Conservation (phyloP, 2,888 invertebrate genomes). For the Drosophila vallismaia region DNA sequence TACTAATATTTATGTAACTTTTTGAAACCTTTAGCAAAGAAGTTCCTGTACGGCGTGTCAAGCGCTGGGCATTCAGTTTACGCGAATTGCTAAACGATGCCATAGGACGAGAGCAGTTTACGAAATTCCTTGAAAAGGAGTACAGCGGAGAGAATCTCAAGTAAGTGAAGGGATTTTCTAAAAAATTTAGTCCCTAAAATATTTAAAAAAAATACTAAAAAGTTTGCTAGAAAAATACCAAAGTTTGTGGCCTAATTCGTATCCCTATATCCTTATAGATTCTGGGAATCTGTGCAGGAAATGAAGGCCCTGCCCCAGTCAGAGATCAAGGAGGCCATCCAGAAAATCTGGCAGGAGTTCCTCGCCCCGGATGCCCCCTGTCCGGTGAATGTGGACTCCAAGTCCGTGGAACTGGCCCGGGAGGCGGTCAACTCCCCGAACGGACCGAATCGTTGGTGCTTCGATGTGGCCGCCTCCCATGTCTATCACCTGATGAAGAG, state of each 20-base stretch:
- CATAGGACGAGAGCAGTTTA: constrained; percentile 98
- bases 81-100: constrained; percentile 97
- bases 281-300: constrained; percentile 97
- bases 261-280: constrained; percentile 85
- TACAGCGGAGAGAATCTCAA: constrained; percentile 99
- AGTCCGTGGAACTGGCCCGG: constrained; percentile 92
- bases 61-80: constrained; percentile 98
- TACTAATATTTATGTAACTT: too few relatives aligned
- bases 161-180: constrained; percentile 84
- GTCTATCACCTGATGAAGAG: constrained; percentile 99
- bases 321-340: constrained; percentile 91
- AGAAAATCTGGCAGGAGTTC: constrained; percentile 96
- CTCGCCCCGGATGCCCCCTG: constrained; percentile 96
- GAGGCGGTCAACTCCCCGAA: constrained; percentile 88
- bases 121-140: constrained; percentile 97
- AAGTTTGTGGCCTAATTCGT: not conserved
- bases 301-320: constrained; percentile 94
- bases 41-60: constrained; percentile 95
- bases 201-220: not conserved
- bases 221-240: too few relatives aligned
- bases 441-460: constrained; percentile 95
- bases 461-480: constrained; percentile 99
- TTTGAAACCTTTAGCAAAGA: constrained; percentile 89
- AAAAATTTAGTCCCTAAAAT: not conserved
- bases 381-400: constrained; percentile 98